Conservation (phyloP, 1,140 invertebrate genomes). For the Solenopsis fugax region DNA sequence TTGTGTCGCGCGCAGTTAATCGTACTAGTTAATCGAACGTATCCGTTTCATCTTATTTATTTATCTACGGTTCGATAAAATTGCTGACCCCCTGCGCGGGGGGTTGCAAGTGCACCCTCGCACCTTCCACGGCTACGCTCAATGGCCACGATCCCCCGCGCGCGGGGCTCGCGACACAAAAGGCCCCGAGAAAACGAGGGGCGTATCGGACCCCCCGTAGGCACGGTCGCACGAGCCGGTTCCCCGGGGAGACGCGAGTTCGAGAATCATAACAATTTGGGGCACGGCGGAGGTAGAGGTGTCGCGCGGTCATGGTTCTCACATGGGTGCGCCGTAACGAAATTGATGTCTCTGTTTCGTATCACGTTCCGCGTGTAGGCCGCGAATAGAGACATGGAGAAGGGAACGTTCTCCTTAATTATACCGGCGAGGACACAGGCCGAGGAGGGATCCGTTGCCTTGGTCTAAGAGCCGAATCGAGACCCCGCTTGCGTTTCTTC, state of each 20-base stretch:
- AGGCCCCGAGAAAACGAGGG: conserved; percentile 23
- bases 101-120: neutral
- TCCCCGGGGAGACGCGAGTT: conserved; percentile 70
- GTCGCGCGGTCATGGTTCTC: conserved; percentile 78
- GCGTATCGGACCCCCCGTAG: conserved; percentile 37
- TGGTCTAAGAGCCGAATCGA: neutral
- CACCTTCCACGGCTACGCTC: neutral
- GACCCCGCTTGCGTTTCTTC: neutral
- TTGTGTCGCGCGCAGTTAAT: neutral
- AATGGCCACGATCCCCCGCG: conserved; percentile 4
- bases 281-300: conserved; percentile 75
- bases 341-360: conserved; percentile 79
- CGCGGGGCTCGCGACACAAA: conserved; percentile 22
- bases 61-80: neutral
- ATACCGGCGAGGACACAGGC: conserved; percentile 57
- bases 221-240: conserved; percentile 71
- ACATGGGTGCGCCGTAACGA: conserved; percentile 73
- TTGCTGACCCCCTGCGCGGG: neutral
- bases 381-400: conserved; percentile 31
- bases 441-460: neutral
- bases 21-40: neutral
- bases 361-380: conserved; percentile 75
- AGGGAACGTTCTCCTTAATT: conserved; percentile 69
- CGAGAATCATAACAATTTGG: conserved; percentile 78
- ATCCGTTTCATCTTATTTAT: conserved; percentile 16